A percentile compares a stretch with the other conserved stretches of the same genome.
Evolutionary conservation across 1,140 invertebrate genomes (phyloP).

Genomic region (Ips nitidus): DNA sequence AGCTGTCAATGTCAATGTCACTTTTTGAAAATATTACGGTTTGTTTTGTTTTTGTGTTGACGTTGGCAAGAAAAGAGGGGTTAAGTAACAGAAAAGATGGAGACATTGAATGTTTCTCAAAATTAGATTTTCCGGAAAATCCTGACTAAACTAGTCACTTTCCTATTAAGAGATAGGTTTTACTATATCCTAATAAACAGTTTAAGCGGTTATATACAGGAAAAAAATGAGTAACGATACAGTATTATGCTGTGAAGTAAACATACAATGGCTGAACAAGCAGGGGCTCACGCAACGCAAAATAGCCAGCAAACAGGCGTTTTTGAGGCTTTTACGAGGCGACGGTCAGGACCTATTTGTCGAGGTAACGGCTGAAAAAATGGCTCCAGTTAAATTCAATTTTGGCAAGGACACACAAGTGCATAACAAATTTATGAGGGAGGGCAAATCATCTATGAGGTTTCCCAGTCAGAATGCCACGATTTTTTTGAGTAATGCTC

Average conservation of each 20-base stretch:
- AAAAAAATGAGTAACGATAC: conserved; percentile 41
- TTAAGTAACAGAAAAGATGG: too few relatives aligned
- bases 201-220: background rate
- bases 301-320: conserved; percentile 64
- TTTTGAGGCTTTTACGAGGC: conserved; percentile 71
- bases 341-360: conserved; percentile 75
- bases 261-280: conserved; percentile 65
- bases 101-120: too few relatives aligned
- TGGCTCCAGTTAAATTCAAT: conserved; percentile 59
- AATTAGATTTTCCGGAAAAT: too few relatives aligned
- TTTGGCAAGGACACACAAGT: conserved; percentile 71
- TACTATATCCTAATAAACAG: too few relatives aligned
- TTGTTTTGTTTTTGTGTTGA: too few relatives aligned
- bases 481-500: conserved; percentile 85
- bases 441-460: conserved; percentile 89
- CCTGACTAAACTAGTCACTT: too few relatives aligned
- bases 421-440: conserved; percentile 85
- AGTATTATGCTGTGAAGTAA: conserved; percentile 60
- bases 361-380: conserved; percentile 67
- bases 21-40: too few relatives aligned
- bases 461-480: conserved; percentile 76
- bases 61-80: too few relatives aligned
- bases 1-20: too few relatives aligned
- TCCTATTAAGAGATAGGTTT: too few relatives aligned
- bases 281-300: conserved; percentile 65